These are phyloP conservation scores for Plodia interpunctella DNA, from an alignment of 1,140 invertebrate genomes.

Conservation along the genomic window DNA sequence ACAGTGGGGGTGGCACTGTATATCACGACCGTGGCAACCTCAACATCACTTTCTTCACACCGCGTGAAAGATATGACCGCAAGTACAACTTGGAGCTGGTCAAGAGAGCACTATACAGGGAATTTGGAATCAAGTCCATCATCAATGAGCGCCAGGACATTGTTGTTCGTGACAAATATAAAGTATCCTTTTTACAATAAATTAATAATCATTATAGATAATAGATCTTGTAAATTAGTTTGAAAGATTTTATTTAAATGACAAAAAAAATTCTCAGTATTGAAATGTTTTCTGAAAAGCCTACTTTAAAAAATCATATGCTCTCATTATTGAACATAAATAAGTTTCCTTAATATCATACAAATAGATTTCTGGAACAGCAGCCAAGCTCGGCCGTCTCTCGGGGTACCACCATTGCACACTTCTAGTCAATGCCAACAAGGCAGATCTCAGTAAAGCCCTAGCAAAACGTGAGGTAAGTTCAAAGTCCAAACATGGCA, in stretches of 20 bases:
- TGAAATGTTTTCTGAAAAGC: no score
- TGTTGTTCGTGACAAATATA: constrained; percentile 86
- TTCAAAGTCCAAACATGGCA: constrained; percentile 24
- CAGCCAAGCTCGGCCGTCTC: constrained; percentile 89
- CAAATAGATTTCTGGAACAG: constrained; percentile 91
- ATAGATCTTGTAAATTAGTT: no score
- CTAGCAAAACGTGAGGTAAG: constrained; percentile 83
- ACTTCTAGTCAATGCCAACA: constrained; percentile 90
- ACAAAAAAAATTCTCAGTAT: no score
- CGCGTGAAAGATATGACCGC: constrained; percentile 86
- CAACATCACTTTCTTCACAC: constrained; percentile 94
- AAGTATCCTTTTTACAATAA: constrained; percentile 80
- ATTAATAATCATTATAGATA: no score
- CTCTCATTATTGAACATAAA: constrained; percentile 6
- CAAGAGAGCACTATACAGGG: constrained; percentile 85
- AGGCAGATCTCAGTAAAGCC: constrained; percentile 81
- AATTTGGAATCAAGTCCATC: constrained; percentile 86
- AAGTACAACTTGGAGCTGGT: constrained; percentile 92
- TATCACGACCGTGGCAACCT: constrained; percentile 97
- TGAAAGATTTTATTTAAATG: no score
- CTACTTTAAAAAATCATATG: no score
- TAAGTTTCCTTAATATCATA: constrained; percentile 34
- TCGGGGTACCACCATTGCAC: constrained; percentile 97
- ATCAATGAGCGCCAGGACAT: constrained; percentile 91
- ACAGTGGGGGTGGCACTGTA: constrained; percentile 97